These are phyloP conservation scores for Ceyx melanurus DNA, from an alignment of 2,113 vertebrate species.

Conservation along the genomic window DNA sequence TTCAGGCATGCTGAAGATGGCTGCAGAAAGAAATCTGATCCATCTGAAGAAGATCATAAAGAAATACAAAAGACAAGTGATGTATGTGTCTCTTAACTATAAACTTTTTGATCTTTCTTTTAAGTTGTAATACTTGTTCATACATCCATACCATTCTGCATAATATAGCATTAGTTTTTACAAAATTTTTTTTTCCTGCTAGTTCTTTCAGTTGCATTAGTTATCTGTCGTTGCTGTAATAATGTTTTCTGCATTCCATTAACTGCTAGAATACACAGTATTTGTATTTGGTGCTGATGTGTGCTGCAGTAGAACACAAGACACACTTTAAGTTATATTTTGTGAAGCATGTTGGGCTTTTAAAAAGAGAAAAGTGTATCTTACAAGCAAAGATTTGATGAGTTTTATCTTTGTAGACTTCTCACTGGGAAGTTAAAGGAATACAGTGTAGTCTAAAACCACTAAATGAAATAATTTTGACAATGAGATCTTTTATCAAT, in stretches of 20 bases:
- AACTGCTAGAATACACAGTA: background rate
- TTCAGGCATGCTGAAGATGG: constrained; percentile 72
- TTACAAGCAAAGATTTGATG: background rate
- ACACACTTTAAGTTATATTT: background rate
- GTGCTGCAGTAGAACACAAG: background rate
- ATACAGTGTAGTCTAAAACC: background rate
- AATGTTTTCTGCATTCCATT: background rate
- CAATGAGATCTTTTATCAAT: background rate
- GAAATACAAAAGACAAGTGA: constrained; percentile 77
- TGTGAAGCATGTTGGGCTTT: background rate
- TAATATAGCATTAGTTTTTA: rapidly evolving
- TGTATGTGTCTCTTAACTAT: constrained; percentile 64
- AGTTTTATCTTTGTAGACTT: background rate
- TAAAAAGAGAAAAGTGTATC: background rate
- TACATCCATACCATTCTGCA: background rate
- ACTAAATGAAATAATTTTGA: background rate
- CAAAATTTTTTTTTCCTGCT: background rate
- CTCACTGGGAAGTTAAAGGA: background rate
- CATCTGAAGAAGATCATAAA: constrained; percentile 78
- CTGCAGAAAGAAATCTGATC: constrained; percentile 83
- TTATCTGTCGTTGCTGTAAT: background rate
- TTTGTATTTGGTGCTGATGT: background rate
- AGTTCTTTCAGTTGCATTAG: background rate
- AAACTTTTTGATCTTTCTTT: background rate
- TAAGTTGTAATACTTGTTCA: background rate